Evolutionary conservation across 2,797 vertebrate genomes (phyloP), one percentile per base, ranked within the genome.

Genomic region (Pipistrellus pipistrellus): DNA sequence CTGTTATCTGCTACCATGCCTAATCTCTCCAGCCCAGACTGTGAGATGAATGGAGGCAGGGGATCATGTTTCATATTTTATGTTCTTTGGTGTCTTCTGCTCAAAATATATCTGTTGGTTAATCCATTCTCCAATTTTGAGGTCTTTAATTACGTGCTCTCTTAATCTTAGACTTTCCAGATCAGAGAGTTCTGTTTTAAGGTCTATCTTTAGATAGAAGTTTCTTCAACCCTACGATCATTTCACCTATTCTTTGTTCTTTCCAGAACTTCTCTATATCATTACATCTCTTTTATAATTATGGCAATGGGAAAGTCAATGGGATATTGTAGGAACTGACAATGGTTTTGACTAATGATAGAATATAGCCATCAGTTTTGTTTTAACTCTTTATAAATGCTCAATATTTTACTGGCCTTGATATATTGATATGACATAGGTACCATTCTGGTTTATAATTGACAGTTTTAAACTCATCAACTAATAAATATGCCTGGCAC

Each of bases 151-250:
- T 77, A 69, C 30, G 81, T 8, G 27, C 13, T 83, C 57, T 95
- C 41, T 77, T 88, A 66, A 91, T 48, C 68, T 71, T 62, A 32
- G 73, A 78, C 57, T 72, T 85, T 72, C 27, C 8, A 77, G 51
- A 82, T 13, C 46, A 8, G 92, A 95, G 84, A 75, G 46, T 83
- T 73, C 64, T 92, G 11, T 75, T 80, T 88, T 62, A 81, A 91
- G 76, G 53, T 59, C 71, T 91, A 89, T 41, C 32, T 83, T 35
- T 66, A 64, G 20, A 90, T 3, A 81, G 57, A 76, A 80, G 59
- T 80, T 91, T 86, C 62, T 88, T 91, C 46, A 76, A 32, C 17
- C 15, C 73, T 85, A 64, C 68, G 78, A 95, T 62, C 73, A 95
- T 55, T 82, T 88, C 46, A 94, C 69, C 72, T 88, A 64, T 64